Evolutionary conservation across 2,113 vertebrate genomes (phyloP), one percentile per base, ranked within the genome.

Genomic region (Phrynosoma platyrhinos): DNA sequence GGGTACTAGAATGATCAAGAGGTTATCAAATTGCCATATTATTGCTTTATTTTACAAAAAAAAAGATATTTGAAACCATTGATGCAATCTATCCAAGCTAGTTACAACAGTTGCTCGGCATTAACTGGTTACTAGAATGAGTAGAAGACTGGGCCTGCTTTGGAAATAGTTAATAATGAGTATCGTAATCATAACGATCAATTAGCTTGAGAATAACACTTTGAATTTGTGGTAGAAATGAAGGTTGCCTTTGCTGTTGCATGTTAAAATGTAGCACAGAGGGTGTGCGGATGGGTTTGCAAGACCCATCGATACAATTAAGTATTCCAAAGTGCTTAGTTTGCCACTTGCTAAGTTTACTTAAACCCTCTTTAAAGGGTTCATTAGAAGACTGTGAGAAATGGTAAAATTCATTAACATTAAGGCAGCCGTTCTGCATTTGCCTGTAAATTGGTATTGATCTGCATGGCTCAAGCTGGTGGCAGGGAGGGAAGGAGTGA

Each of bases 391-490:
- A 87, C 92, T 89, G 96, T 89, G 96, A 96, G 95, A 95, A 95
- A 96, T 42, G 92, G 97, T 91, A 95, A 96, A 97, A 97, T 97
- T 98, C 97, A 97, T 98, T 97, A 97, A 94, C 93, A 93, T 94
- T 90, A 76, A 92, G 97, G 96, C 95, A 92, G 97, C 96, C 97
- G 93, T 96, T 96, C 94, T 86, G 94, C 95, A 90, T 97, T 97
- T 96, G 96, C 96, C 97, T 97, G 97, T 96, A 97, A 98, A 98
- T 97, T 95, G 97, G 96, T 95, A 98, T 98, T 96, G 97, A 98
- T 95, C 94, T 78, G 89, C 86, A 47, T 91, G 92, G 72, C n/a
- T 72, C 80, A 87, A 92, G 62, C 90, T 84, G 58, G 80, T 83
- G 87, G 87, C 58, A 77, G 74, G 14, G 14, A 83, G 71, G 27